These are phyloP conservation scores for Philereme transversata DNA, from an alignment of 2,888 invertebrate species.

Conservation along the genomic window DNA sequence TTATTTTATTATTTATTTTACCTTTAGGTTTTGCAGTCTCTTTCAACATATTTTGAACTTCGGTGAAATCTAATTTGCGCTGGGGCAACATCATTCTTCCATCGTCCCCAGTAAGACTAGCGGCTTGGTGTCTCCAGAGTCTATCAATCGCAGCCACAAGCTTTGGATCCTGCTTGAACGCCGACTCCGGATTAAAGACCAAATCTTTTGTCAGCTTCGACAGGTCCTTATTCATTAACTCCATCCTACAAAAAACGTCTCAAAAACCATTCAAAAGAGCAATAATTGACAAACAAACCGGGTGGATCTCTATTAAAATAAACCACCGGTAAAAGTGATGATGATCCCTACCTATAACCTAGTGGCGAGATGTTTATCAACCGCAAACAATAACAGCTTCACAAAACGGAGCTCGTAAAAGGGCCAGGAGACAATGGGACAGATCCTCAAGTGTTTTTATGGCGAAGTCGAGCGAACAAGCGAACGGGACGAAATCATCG, in stretches of 20 bases:
- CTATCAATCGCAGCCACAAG: slow-evolving; percentile 69
- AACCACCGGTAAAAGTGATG: slow-evolving; percentile 75
- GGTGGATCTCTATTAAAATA: slow-evolving; percentile 69
- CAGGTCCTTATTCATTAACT: slow-evolving; percentile 68
- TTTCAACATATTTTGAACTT: slow-evolving; percentile 63
- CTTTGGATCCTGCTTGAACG: slow-evolving; percentile 68
- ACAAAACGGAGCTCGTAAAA: slow-evolving; percentile 82
- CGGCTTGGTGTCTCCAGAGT: slow-evolving; percentile 50
- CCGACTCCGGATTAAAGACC: slow-evolving; percentile 46
- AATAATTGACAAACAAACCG: slow-evolving; percentile 73
- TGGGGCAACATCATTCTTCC: slow-evolving; percentile 57
- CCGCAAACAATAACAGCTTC: slow-evolving; percentile 83
- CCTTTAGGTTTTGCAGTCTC: slow-evolving; percentile 24
- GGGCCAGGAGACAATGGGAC: slow-evolving; percentile 79
- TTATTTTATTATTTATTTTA: neutral
- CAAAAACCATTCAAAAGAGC: slow-evolving; percentile 58
- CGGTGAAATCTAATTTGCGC: slow-evolving; percentile 66
- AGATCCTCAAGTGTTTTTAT: slow-evolving; percentile 78
- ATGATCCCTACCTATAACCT: slow-evolving; percentile 81
- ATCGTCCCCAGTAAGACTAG: slow-evolving; percentile 31
- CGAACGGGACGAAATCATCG: slow-evolving; percentile 79
- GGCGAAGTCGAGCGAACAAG: slow-evolving; percentile 74
- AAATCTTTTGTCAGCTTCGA: slow-evolving; percentile 58
- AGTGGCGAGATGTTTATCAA: slow-evolving; percentile 83
- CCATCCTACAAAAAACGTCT: slow-evolving; percentile 64